Evolutionary conservation across 2,113 vertebrate species (phyloP).

Genomic region (Turdus rufiventris): DNA sequence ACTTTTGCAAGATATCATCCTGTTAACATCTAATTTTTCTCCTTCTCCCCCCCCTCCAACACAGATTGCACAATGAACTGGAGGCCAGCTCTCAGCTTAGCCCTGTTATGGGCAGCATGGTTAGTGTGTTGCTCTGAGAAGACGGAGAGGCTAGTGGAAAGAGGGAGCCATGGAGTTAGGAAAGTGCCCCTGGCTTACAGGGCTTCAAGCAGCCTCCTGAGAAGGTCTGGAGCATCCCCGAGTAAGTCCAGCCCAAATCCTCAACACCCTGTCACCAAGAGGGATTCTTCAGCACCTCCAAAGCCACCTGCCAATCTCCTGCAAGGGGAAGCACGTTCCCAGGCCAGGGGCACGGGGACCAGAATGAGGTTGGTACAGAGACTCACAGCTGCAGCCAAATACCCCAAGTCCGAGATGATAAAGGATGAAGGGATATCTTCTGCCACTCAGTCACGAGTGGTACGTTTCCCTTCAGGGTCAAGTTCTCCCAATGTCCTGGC

Average conservation of each 20-base stretch:
- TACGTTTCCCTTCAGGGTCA: conserved; percentile 80
- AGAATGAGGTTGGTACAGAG: conserved; percentile 53
- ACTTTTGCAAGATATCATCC: not conserved
- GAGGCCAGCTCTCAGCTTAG: conserved; percentile 68
- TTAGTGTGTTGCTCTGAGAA: conserved; percentile 69
- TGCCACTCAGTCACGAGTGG: conserved; percentile 65
- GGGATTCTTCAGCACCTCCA: conserved; percentile 50
- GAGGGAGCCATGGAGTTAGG: conserved; percentile 25
- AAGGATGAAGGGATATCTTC: conserved; percentile 78
- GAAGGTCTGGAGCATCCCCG: conserved; percentile 17
- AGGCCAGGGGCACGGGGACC: not conserved
- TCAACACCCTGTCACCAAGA: conserved; percentile 17
- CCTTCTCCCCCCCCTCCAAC: not conserved
- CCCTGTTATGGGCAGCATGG: conserved; percentile 76
- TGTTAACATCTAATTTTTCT: not conserved
- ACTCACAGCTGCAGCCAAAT: conserved; percentile 44
- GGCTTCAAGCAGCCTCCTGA: conserved; percentile 32
- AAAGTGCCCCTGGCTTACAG: conserved; percentile 32
- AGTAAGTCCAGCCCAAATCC: not conserved
- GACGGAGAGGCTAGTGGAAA: not conserved
- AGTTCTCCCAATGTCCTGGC: conserved; percentile 90
- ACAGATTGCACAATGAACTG: conserved; percentile 74
- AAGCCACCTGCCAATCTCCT: conserved; percentile 28
- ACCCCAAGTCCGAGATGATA: conserved; percentile 63
- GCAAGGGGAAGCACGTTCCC: conserved; percentile 32